Evolutionary conservation across 2,113 vertebrate genomes (phyloP).

Genomic region (Spilogale gracilis): DNA sequence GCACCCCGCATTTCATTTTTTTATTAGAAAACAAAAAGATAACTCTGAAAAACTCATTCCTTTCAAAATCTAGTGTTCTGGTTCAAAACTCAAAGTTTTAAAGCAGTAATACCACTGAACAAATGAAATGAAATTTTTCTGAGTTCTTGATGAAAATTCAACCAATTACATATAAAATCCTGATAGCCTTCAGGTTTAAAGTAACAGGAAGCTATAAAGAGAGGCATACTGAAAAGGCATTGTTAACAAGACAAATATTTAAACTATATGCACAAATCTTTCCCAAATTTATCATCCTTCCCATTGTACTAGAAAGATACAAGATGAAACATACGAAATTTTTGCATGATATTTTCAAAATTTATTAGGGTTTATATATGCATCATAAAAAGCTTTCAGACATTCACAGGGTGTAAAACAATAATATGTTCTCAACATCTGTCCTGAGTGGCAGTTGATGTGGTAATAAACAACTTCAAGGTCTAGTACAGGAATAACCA

Average conservation of each 20-base stretch:
- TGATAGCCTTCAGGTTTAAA: slow-evolving; percentile 49
- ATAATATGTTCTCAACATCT: neutral
- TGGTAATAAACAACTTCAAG: neutral
- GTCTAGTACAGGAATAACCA: neutral
- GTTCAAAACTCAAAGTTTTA: neutral
- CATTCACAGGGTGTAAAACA: neutral
- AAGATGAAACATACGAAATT: slow-evolving; percentile 2
- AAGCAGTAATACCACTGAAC: neutral
- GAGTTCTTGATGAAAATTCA: slow-evolving; percentile 41
- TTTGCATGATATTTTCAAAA: neutral
- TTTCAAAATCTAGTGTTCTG: slow-evolving; percentile 20
- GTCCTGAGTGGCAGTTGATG: neutral
- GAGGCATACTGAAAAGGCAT: neutral
- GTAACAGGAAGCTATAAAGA: slow-evolving; percentile 47
- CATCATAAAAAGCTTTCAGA: slow-evolving; percentile 13
- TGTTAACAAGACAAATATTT: slow-evolving; percentile 51
- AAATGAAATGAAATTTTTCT: slow-evolving; percentile 52
- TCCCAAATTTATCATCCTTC: slow-evolving; percentile 3
- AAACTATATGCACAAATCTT: neutral
- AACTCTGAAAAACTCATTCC: slow-evolving; percentile 46
- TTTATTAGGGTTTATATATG: neutral
- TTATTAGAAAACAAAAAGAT: slow-evolving; percentile 35
- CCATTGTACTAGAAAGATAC: neutral
- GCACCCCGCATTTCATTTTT: neutral
- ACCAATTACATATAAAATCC: slow-evolving; percentile 25